Conservation (phyloP, 2,888 invertebrate genomes). For the Agrotis exclamationis region DNA sequence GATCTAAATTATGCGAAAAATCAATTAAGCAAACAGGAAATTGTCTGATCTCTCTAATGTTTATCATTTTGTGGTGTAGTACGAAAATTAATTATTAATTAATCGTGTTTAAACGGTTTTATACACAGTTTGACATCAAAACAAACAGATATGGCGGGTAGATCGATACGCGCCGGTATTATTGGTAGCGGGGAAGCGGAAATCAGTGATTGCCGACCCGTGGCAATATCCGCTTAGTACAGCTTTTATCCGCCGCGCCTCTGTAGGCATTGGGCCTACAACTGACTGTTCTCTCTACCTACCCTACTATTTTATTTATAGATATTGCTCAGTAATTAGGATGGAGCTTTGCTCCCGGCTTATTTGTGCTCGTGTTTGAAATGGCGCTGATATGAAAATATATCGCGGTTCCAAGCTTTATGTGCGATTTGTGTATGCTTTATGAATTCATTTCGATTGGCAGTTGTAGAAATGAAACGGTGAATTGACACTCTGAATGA, state of each 20-base stretch:
- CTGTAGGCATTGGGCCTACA: conserved; percentile 62
- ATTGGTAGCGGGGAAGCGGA: conserved; percentile 83
- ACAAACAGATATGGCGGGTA: conserved; percentile 68
- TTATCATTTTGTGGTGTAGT: conserved; percentile 43
- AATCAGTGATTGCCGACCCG: conserved; percentile 82
- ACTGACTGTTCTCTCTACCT: conserved; percentile 35
- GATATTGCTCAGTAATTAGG: conserved; percentile 61
- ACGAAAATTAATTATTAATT: conserved; percentile 59
- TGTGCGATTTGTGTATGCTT: conserved; percentile 8
- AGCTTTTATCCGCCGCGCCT: conserved; percentile 71
- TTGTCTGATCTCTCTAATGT: conserved; percentile 49
- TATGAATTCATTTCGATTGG: conserved; percentile 9
- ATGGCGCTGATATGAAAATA: conserved; percentile 46
- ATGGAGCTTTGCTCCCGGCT: conserved; percentile 47
- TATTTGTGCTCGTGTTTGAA: conserved; percentile 48
- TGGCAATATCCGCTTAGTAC: conserved; percentile 83
- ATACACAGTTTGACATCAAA: conserved; percentile 62
- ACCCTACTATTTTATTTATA: conserved; percentile 63
- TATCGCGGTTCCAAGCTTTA: not conserved
- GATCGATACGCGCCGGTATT: conserved; percentile 73
- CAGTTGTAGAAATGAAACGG: not conserved
- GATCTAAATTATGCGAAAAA: conserved; percentile 46
- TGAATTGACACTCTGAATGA: too few species aligned
- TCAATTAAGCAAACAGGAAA: conserved; percentile 54
- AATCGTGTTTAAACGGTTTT: conserved; percentile 54